phyloP scores from a whole-genome alignment of 2,888 invertebrate genomes.

The Acanthopleura granulata region DNA sequence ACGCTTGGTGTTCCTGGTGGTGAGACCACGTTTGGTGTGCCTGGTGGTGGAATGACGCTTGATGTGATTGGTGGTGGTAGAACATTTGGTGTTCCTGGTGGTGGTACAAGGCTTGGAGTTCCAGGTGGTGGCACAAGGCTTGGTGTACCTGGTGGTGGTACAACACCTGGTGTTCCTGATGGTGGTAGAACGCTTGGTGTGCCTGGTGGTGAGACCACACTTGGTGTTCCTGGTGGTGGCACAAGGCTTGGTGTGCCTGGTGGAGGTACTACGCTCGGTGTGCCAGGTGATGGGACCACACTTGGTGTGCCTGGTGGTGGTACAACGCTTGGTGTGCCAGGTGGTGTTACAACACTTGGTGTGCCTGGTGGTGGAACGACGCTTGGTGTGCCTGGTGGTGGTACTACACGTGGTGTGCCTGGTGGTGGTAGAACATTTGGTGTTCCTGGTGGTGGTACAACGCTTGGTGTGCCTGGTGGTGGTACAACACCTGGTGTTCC shows the following conservation, averaged over 20 bases:
- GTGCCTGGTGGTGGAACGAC: neutral
- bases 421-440: neutral
- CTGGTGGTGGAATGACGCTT: neutral
- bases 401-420: neutral
- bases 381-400: slow-evolving; percentile 3
- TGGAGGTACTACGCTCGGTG: neutral
- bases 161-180: neutral
- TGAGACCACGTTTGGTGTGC: neutral
- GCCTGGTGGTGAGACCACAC: neutral
- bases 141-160: neutral
- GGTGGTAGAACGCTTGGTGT: neutral
- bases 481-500: neutral
- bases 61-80: neutral
- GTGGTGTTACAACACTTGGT: slow-evolving; percentile 2
- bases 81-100: neutral
- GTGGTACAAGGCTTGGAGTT: neutral
- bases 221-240: neutral
- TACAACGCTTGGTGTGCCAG: neutral
- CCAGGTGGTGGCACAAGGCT: neutral
- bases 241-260: neutral
- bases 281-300: neutral
- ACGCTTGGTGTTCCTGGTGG: neutral
- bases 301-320: neutral
- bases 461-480: slow-evolving; percentile 1
- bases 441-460: neutral